A percentile compares a stretch with the other conserved stretches of the same genome.
Conservation (phyloP, 2,888 invertebrate genomes). For the Rambutsinella grinnellia region DNA sequence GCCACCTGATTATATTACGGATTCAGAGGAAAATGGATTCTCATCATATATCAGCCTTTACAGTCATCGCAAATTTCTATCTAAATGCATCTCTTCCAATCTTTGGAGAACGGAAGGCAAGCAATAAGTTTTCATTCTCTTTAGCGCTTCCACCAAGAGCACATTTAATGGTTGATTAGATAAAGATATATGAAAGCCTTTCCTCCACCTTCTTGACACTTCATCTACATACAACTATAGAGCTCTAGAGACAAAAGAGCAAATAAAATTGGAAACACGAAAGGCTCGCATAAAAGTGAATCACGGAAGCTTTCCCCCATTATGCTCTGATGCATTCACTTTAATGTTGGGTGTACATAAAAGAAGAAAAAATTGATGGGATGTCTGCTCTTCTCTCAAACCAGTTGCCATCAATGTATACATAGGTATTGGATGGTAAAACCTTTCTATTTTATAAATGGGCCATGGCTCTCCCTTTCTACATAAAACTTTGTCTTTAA, state of each 20-base stretch:
- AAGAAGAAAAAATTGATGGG: too few relatives aligned
- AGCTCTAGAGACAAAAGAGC: not conserved
- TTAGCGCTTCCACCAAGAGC: not conserved
- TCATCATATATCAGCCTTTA: too few relatives aligned
- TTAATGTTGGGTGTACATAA: too few relatives aligned
- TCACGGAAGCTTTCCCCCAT: constrained; percentile 16
- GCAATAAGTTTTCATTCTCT: not conserved
- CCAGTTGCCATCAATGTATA: too few relatives aligned
- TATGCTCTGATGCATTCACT: not conserved
- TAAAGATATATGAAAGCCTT: constrained; percentile 8
- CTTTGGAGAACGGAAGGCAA: not conserved
- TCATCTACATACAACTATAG: constrained; percentile 17
- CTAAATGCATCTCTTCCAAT: constrained; percentile 3
- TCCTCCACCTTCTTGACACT: constrained; percentile 24
- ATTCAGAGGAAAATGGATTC: too few relatives aligned
- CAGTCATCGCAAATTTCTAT: too few relatives aligned
- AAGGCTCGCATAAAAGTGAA: constrained; percentile 16
- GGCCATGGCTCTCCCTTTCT: too few relatives aligned
- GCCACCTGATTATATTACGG: not conserved
- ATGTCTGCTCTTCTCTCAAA: too few relatives aligned
- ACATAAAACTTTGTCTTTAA: too few relatives aligned
- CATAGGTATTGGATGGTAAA: too few relatives aligned
- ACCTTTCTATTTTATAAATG: too few relatives aligned
- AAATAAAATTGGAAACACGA: constrained; percentile 28
- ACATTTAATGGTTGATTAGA: constrained; percentile 16